Conservation (phyloP, 2,888 invertebrate genomes). For the Mayetiola destructor region DNA sequence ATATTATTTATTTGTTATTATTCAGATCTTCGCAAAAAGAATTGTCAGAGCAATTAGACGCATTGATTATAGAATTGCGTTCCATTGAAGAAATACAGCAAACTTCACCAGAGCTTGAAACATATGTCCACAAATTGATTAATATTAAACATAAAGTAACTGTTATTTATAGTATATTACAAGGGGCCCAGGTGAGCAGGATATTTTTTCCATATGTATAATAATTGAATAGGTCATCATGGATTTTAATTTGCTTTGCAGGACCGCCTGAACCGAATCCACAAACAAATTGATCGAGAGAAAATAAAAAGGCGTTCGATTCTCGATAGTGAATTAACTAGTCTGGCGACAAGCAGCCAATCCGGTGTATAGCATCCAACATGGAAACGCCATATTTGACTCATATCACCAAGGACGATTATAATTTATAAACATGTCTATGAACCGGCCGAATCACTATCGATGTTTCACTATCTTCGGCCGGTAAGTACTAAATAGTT, state of each 20-base stretch:
- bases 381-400: conserved; percentile 61
- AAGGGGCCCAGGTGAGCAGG: conserved; percentile 60
- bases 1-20: conserved; percentile 19
- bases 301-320: conserved; percentile 51
- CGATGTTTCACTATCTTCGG: no score
- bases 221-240: conserved; percentile 37
- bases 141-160: conserved; percentile 84
- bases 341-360: conserved; percentile 18
- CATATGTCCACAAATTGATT: conserved; percentile 76
- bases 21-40: conserved; percentile 75
- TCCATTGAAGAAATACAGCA: conserved; percentile 65
- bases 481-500: no score
- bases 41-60: conserved; percentile 73
- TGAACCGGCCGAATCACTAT: conserved; percentile 91
- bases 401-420: conserved; percentile 40
- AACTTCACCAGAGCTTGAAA: conserved; percentile 68
- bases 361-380: no score
- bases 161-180: conserved; percentile 76
- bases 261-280: conserved; percentile 70
- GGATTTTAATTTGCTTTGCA: no score
- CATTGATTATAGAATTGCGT: conserved; percentile 62
- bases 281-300: conserved; percentile 67
- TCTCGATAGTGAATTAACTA: conserved; percentile 35
- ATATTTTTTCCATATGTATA: no score
- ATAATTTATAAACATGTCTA: conserved; percentile 66